Conservation (phyloP, 1,140 invertebrate species). For the Psilanteris sp. region DNA sequence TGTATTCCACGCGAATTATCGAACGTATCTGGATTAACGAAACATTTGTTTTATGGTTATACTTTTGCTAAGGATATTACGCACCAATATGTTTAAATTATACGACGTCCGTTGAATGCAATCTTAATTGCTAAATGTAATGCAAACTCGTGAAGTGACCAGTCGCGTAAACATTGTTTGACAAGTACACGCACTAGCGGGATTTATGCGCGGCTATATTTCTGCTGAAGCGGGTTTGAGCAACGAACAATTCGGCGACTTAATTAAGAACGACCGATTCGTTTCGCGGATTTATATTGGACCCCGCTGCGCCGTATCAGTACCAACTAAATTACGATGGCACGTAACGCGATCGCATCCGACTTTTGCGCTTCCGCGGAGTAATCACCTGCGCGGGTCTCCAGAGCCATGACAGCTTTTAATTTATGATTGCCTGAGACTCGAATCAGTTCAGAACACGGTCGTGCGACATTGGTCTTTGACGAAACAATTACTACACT, state of each 20-base stretch:
- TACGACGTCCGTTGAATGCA: too few relatives aligned
- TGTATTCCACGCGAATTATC: too few relatives aligned
- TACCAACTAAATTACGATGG: constrained; percentile 28
- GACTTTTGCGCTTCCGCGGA: constrained; percentile 31
- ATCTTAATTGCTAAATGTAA: too few relatives aligned
- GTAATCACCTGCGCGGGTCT: constrained; percentile 50
- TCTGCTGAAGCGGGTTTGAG: constrained; percentile 3
- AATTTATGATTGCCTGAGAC: constrained; percentile 77
- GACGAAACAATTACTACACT: constrained; percentile 78
- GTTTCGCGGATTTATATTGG: constrained; percentile 27
- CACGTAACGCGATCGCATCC: constrained; percentile 22
- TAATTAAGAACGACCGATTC: constrained; percentile 35
- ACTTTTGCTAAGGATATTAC: too few relatives aligned
- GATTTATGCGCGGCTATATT: constrained; percentile 24
- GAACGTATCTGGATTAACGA: too few relatives aligned
- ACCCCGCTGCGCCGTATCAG: constrained; percentile 15
- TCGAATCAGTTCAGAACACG: constrained; percentile 70
- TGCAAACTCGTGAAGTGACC: too few relatives aligned
- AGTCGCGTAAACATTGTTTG: too few relatives aligned
- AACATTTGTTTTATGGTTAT: too few relatives aligned
- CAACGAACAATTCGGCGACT: constrained; percentile 30
- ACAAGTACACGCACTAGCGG: constrained; percentile 21
- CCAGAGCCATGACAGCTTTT: constrained; percentile 27
- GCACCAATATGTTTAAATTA: too few relatives aligned
- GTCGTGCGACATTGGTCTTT: constrained; percentile 64